Conservation (phyloP, 2,888 invertebrate genomes). For the Drosophila atripex region DNA sequence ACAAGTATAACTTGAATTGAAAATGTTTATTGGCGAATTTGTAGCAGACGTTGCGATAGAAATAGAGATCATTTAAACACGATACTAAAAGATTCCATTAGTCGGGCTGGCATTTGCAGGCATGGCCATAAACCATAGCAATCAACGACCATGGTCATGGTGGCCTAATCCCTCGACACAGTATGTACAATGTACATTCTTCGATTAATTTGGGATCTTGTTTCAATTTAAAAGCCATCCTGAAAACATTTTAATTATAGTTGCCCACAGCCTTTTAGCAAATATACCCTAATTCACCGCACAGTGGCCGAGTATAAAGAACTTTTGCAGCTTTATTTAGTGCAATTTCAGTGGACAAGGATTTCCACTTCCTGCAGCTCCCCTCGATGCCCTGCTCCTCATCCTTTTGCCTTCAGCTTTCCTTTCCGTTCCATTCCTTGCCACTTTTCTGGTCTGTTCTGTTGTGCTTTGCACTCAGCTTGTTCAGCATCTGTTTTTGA, state of each 20-base stretch:
- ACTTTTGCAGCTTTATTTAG: conserved; percentile 22
- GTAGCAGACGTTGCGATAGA: conserved; percentile 22
- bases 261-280: too few relatives aligned
- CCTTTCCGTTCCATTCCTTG: conserved; percentile 2
- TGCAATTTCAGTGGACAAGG: conserved; percentile 31
- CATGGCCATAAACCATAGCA: background rate
- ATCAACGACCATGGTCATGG: background rate
- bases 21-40: conserved; percentile 38
- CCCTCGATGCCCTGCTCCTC: background rate
- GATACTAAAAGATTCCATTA: conserved; percentile 17
- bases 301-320: conserved; percentile 16
- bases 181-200: background rate
- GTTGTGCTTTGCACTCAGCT: conserved; percentile 10
- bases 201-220: background rate
- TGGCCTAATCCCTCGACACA: background rate
- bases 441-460: conserved; percentile 16
- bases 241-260: background rate
- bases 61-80: conserved; percentile 13
- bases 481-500: conserved; percentile 41
- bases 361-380: conserved; percentile 9
- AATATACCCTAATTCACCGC: conserved; percentile 4
- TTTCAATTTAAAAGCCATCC: background rate
- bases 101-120: background rate
- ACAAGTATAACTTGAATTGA: conserved; percentile 31
- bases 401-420: conserved; percentile 1